Conservation (phyloP, 30 jellyfish, hydroid and myxozoan genomes). For the Chironex yamaguchii region DNA sequence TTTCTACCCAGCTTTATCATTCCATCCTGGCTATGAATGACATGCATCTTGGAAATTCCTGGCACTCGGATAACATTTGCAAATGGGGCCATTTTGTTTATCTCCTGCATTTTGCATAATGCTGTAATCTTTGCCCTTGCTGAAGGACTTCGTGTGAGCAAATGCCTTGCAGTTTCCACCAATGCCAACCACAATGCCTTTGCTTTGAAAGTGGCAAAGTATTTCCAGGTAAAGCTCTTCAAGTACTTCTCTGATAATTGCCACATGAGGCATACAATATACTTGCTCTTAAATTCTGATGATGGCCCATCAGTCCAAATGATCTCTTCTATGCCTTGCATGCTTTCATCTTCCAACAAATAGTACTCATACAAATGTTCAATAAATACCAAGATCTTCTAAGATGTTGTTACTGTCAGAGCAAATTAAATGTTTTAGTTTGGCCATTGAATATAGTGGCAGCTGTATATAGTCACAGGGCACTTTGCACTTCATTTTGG, state of each 20-base stretch:
- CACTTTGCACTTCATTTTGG: constrained; percentile 57
- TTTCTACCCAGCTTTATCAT: neutral
- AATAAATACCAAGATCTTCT: constrained; percentile 37
- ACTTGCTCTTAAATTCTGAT: constrained; percentile 53
- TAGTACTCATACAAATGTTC: constrained; percentile 32
- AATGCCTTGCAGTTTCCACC: constrained; percentile 57
- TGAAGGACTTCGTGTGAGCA: constrained; percentile 25
- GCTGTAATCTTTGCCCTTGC: constrained; percentile 16
- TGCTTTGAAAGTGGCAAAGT: constrained; percentile 63
- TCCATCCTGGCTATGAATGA: too few species aligned
- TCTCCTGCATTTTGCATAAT: constrained; percentile 47
- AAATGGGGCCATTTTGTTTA: too few species aligned
- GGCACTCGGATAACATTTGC: neutral
- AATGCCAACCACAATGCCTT: constrained; percentile 62
- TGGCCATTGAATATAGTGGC: constrained; percentile 22
- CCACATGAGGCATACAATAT: constrained; percentile 13
- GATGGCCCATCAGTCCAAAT: constrained; percentile 73
- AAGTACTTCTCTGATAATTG: neutral
- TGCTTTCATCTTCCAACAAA: constrained; percentile 29
- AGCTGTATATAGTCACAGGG: constrained; percentile 51
- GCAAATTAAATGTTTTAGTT: constrained; percentile 8
- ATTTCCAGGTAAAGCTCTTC: constrained; percentile 64
- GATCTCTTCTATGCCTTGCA: constrained; percentile 30
- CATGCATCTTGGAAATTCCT: neutral
- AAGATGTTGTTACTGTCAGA: constrained; percentile 32